Evolutionary conservation across 2,888 invertebrate species (phyloP).

Genomic region (Tetragonula carbonaria): DNA sequence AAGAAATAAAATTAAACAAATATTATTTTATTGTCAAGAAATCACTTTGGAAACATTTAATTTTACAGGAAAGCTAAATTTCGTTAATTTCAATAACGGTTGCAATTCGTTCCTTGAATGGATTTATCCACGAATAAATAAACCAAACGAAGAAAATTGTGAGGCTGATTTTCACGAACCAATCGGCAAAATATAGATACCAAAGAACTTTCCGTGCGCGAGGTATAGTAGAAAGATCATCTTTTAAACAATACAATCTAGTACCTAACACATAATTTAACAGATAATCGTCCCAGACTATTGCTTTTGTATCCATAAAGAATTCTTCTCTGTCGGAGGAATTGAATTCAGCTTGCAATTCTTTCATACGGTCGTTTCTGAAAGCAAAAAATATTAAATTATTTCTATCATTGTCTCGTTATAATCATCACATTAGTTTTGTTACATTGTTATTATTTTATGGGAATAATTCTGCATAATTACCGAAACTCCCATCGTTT

Average conservation of each 20-base stretch:
- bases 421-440: neutral
- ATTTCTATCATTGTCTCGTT: neutral
- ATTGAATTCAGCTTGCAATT: conserved; percentile 71
- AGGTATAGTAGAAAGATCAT: conserved; percentile 91
- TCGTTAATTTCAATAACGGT: conserved; percentile 31
- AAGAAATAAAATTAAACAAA: neutral
- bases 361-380: conserved; percentile 76
- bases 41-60: neutral
- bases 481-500: conserved; percentile 90
- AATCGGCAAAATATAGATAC: conserved; percentile 75
- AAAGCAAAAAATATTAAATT: conserved; percentile 24
- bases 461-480: neutral
- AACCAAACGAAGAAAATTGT: conserved; percentile 72
- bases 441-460: neutral
- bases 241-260: conserved; percentile 93
- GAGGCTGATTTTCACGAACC: conserved; percentile 69
- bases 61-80: conserved; percentile 14
- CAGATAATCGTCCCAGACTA: conserved; percentile 88
- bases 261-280: conserved; percentile 91
- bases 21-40: neutral
- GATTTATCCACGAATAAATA: conserved; percentile 70
- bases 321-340: conserved; percentile 83
- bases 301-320: conserved; percentile 83
- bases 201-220: conserved; percentile 87
- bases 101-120: conserved; percentile 10